phyloP scores from a whole-genome alignment of 2,797 vertebrate genomes.

The Smutsia temminckii region DNA sequence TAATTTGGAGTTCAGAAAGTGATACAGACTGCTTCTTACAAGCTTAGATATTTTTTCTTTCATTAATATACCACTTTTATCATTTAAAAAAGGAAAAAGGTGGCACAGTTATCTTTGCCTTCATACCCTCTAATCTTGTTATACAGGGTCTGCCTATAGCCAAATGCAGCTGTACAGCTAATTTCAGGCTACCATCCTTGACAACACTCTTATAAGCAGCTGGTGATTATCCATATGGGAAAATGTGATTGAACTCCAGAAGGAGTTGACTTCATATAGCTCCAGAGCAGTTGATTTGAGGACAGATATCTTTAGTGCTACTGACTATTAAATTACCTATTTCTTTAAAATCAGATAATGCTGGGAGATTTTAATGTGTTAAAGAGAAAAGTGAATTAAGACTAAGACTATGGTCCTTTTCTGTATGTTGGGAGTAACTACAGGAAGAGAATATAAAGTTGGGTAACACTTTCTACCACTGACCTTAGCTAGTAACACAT shows the following conservation, averaged over 20 bases:
- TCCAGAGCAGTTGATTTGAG: slow-evolving; percentile 49
- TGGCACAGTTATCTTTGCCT: slow-evolving; percentile 68
- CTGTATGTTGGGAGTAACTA: not conserved
- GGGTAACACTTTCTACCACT: not conserved
- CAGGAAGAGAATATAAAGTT: not conserved
- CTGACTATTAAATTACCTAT: slow-evolving; percentile 62
- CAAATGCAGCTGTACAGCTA: slow-evolving; percentile 69
- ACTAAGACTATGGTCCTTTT: not conserved
- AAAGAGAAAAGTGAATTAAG: slow-evolving; percentile 18
- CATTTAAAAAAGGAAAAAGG: not conserved
- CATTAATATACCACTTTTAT: slow-evolving; percentile 34
- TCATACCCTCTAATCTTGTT: slow-evolving; percentile 48
- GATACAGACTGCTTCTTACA: not conserved
- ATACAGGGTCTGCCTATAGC: slow-evolving; percentile 52
- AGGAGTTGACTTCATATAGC: slow-evolving; percentile 71
- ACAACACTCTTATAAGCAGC: slow-evolving; percentile 61
- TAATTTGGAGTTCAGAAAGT: slow-evolving; percentile 28
- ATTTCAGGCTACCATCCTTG: slow-evolving; percentile 65
- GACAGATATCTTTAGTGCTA: slow-evolving; percentile 68
- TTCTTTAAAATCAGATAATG: slow-evolving; percentile 41
- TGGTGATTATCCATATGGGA: slow-evolving; percentile 71
- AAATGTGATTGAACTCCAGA: slow-evolving; percentile 74
- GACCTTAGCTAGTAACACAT: not conserved
- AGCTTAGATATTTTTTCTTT: slow-evolving; percentile 9
- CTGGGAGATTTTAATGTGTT: not conserved